Evolutionary conservation across 2,888 invertebrate genomes (phyloP).

Genomic region (Dermolepida albohirtum): DNA sequence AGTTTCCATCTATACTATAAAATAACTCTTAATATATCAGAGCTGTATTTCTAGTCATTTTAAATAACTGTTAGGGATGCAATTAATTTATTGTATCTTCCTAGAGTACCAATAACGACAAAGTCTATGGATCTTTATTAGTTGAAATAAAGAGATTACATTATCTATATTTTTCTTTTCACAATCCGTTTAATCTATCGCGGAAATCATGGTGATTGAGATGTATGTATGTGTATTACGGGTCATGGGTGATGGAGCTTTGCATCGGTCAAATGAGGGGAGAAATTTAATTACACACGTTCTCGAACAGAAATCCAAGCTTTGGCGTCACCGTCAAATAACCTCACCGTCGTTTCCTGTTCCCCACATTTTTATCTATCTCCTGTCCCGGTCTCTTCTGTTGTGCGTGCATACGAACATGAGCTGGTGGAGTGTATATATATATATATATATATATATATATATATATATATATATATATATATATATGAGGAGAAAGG

Average conservation of each 20-base stretch:
- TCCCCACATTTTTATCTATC: conserved; percentile 6
- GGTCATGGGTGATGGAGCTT: conserved; percentile 15
- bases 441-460: conserved; percentile 3
- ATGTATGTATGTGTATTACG: conserved; percentile 8
- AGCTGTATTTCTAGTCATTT: no score
- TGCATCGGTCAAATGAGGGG: conserved; percentile 25
- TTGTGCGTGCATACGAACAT: conserved; percentile 2
- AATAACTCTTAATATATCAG: no score
- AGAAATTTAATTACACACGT: conserved; percentile 32
- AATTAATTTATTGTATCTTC: no score
- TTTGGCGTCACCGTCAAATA: conserved; percentile 24
- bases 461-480: background rate
- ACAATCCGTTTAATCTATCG: conserved; percentile 2
- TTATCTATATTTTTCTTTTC: background rate
- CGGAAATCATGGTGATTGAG: conserved; percentile 17
- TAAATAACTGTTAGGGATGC: no score
- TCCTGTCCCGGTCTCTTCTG: background rate
- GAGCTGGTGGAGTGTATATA: background rate
- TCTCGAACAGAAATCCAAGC: conserved; percentile 29
- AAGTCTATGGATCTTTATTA: background rate
- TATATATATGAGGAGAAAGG: conserved; percentile 6
- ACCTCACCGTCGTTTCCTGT: conserved; percentile 3
- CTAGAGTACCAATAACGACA: background rate
- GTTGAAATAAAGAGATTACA: background rate
- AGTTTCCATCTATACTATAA: no score